Evolutionary conservation across 2,888 invertebrate genomes (phyloP).

Genomic region (Alviniconcha strummeri): DNA sequence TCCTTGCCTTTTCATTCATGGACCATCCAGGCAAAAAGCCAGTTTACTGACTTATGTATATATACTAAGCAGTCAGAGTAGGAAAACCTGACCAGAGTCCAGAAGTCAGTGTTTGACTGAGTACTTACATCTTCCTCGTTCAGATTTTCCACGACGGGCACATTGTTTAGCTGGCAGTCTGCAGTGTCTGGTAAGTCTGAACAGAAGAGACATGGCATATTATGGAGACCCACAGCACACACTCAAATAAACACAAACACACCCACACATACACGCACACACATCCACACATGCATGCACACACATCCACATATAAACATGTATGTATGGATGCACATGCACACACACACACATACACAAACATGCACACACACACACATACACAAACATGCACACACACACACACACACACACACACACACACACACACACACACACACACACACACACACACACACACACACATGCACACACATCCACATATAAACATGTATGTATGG

Average conservation of each 20-base stretch:
- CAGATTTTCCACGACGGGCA: conserved; percentile 31
- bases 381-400: background rate
- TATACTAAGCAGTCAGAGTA: too few relatives aligned
- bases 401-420: conserved; percentile 1
- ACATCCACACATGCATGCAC: background rate
- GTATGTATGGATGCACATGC: background rate
- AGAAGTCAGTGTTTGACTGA: too few relatives aligned
- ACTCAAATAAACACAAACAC: background rate
- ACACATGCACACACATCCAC: background rate
- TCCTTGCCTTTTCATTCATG: too few relatives aligned
- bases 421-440: background rate
- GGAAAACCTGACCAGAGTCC: too few relatives aligned
- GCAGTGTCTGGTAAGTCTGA: conserved; percentile 33
- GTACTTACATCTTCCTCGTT: conserved; percentile 12
- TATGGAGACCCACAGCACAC: background rate
- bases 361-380: background rate
- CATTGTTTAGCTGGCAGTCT: conserved; percentile 34
- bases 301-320: conserved; percentile 1
- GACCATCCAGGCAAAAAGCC: too few relatives aligned
- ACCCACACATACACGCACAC: background rate
- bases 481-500: background rate
- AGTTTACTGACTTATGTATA: too few relatives aligned
- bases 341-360: background rate
- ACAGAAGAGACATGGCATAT: background rate
- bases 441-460: background rate